A percentile compares a stretch with the other conserved stretches of the same genome.
Evolutionary conservation across 2,888 invertebrate species (phyloP).

Genomic region (Miltochrista miniata): DNA sequence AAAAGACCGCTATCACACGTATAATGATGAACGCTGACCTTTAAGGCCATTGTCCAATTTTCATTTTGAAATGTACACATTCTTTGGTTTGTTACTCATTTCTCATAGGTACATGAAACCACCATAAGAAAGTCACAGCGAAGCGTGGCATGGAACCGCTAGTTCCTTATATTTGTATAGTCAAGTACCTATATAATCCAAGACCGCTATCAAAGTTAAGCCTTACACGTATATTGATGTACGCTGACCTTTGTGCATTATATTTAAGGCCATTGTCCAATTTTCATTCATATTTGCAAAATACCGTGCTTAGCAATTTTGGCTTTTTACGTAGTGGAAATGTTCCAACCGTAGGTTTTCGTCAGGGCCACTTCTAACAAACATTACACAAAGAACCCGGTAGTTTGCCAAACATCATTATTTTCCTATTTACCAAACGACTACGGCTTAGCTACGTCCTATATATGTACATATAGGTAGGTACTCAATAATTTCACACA

Average conservation of each 20-base stretch:
- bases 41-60: slow-evolving; percentile 22
- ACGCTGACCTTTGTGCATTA: slow-evolving; percentile 5
- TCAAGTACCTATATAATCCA: too few relatives aligned
- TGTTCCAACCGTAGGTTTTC: slow-evolving; percentile 27
- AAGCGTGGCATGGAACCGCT: too few relatives aligned
- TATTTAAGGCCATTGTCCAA: slow-evolving; percentile 18
- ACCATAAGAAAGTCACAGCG: too few relatives aligned
- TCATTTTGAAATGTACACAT: too few relatives aligned
- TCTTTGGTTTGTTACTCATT: too few relatives aligned
- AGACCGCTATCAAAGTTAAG: too few relatives aligned
- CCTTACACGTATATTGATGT: not conserved
- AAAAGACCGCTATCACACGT: not conserved
- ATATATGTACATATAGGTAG: too few relatives aligned
- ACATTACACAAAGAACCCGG: not conserved
- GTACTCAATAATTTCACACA: too few relatives aligned
- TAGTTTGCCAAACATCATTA: slow-evolving; percentile 13
- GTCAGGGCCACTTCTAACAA: not conserved
- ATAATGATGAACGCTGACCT: not conserved
- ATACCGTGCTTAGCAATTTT: slow-evolving; percentile 34
- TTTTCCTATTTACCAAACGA: slow-evolving; percentile 34
- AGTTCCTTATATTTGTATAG: too few relatives aligned
- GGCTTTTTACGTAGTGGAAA: slow-evolving; percentile 31
- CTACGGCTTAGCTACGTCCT: too few relatives aligned
- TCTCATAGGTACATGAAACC: too few relatives aligned
- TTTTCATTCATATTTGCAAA: slow-evolving; percentile 21